These are phyloP conservation scores for Lindbergichthys nudifrons DNA, from an alignment of 2,797 vertebrate genomes.

Conservation along the genomic window DNA sequence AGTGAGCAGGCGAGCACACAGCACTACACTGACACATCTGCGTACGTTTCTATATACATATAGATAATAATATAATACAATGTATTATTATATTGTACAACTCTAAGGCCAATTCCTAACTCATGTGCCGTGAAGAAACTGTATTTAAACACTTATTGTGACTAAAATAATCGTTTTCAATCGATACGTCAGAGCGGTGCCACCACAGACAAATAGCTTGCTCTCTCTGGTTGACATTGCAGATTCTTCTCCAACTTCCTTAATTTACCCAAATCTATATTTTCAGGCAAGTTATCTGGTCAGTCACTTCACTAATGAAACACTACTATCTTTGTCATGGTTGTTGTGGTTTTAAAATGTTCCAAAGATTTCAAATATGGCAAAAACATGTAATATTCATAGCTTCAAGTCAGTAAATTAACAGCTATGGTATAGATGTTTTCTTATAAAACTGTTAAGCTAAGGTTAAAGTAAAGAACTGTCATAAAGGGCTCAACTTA, in stretches of 20 bases:
- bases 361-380: neutral
- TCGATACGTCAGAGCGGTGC: neutral
- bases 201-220: neutral
- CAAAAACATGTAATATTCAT: neutral
- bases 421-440: neutral
- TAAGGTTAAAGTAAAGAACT: neutral
- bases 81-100: neutral
- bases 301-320: neutral
- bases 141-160: neutral
- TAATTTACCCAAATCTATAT: slow-evolving; percentile 14
- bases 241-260: slow-evolving; percentile 30
- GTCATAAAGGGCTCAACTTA: neutral
- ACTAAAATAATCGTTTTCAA: neutral
- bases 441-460: neutral
- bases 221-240: neutral
- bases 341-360: neutral
- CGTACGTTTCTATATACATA: neutral
- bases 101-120: neutral
- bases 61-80: slow-evolving; percentile 4
- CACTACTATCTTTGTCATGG: neutral
- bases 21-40: neutral
- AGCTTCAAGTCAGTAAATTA: neutral
- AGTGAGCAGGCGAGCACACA: neutral
- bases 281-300: neutral
- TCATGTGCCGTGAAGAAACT: neutral